Percentiles rank a stretch among this genome's conserved stretches.
Conservation (phyloP, 2,797 vertebrate genomes). For the Orientallactaga sibirica region DNA sequence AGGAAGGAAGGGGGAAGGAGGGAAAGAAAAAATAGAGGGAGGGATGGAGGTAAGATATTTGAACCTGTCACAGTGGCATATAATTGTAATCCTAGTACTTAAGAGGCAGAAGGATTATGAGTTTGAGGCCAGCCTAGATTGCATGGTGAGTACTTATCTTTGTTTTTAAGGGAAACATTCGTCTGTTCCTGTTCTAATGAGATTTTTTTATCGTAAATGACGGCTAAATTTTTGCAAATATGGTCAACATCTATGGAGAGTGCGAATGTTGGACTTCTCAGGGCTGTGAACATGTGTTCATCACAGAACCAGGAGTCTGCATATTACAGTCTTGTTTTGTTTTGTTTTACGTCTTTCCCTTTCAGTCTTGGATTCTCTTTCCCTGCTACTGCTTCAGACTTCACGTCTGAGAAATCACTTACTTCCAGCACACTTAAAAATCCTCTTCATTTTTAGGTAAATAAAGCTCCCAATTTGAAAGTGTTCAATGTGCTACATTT, state of each 20-base stretch:
- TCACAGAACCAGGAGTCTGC: background rate
- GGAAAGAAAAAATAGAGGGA: too few relatives aligned
- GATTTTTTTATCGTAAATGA: conserved; percentile 35
- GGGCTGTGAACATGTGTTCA: background rate
- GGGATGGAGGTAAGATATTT: background rate
- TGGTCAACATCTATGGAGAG: conserved; percentile 9
- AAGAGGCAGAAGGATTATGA: background rate
- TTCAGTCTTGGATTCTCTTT: conserved; percentile 30
- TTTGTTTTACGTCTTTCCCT: conserved; percentile 9
- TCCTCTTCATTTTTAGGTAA: conserved; percentile 46
- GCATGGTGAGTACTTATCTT: background rate
- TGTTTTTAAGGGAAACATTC: background rate
- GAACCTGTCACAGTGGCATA: background rate
- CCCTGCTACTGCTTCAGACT: background rate
- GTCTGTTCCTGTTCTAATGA: conserved; percentile 26
- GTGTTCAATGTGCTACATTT: conserved; percentile 7
- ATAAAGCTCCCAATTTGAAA: background rate
- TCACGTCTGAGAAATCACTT: conserved; percentile 15
- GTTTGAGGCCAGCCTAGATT: background rate
- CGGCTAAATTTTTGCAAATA: conserved; percentile 31
- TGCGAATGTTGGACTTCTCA: background rate
- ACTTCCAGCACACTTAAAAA: background rate
- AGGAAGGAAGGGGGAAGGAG: background rate
- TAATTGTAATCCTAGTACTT: background rate
- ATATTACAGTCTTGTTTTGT: background rate